Base-by-base conservation (phyloP, 2,888 invertebrate species). In the Drosophila lacicola region DNA sequence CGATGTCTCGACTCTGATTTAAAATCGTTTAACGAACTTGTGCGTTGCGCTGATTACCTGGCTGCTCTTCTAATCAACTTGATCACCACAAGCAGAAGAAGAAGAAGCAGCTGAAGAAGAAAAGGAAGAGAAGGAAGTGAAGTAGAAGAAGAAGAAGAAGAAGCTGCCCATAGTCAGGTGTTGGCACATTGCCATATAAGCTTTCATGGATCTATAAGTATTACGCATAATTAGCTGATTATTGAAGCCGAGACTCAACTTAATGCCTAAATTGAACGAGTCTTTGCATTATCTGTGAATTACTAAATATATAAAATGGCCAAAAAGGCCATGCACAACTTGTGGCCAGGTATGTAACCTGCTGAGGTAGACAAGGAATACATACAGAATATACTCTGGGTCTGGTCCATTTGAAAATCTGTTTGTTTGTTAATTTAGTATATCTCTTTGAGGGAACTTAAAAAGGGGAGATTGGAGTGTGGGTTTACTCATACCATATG, bases 1-100 rank as follows among this genome's bases (percentile, higher is more conserved):
- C 51, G 33, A 37, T 61, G 73, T 62, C 78, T 80, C 61, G 69
- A 57, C 54, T 69, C 69, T 82, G 84, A 84, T 84, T 84, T 82
- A 74, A 83, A 74, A 84, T 78, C 83, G 80, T 82, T 84, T 78
- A 84, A 82, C 76, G 76, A 84, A 78, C 80, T 72, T 74, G 75
- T 78, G 65, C 55, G 67, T 45, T 19, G 53, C 69, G 46, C 51
- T 74, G 79, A 80, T 80, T 80, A 62, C 69, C 57, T 56, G 56
- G 13, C 21, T 36, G 25, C 54, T 21, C 9, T 33, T 19, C 9
- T 44, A 33, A 54, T 45, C 54, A 45, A 19, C 13, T 21, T 9
- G 34, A n/a, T 29, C 29, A 29, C 8, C 29, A 29, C 8, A 29
- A 29, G 29, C 2, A 29, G 8, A 29, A 29, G 29, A 29, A 29